phyloP scores from a whole-genome alignment of 2,888 invertebrate species.

The Linnaemya tessellans region DNA sequence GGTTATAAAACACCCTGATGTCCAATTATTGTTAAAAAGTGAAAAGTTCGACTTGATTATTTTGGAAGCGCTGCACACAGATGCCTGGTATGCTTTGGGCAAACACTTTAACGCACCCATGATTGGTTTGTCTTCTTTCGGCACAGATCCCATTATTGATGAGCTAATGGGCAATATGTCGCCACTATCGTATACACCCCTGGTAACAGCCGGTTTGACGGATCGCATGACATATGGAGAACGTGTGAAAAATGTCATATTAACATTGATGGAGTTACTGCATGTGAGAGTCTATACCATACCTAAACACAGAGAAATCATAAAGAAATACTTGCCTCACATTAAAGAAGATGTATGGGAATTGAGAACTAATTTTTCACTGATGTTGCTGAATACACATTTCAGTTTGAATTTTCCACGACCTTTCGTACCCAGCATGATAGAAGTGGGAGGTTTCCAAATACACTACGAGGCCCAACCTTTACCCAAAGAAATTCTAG shows the following conservation, averaged over 20 bases:
- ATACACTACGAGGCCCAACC: conserved; percentile 76
- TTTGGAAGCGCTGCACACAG: conserved; percentile 78
- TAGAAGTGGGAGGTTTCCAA: conserved; percentile 82
- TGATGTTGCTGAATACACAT: conserved; percentile 80
- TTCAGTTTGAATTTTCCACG: conserved; percentile 79
- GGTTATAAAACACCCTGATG: conserved; percentile 67
- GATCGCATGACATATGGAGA: conserved; percentile 81
- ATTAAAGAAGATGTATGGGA: conserved; percentile 75
- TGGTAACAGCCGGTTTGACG: conserved; percentile 74
- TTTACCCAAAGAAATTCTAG: conserved; percentile 79
- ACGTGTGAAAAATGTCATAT: conserved; percentile 78
- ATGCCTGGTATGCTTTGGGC: conserved; percentile 79
- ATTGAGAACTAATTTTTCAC: conserved; percentile 75
- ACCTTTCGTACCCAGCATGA: conserved; percentile 81
- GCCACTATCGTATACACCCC: conserved; percentile 79
- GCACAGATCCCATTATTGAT: conserved; percentile 74
- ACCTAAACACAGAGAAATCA: conserved; percentile 55
- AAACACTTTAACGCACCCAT: conserved; percentile 79
- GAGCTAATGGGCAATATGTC: conserved; percentile 76
- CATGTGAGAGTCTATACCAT: conserved; percentile 35
- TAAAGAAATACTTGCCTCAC: conserved; percentile 72
- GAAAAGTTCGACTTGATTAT: conserved; percentile 80
- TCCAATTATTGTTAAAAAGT: conserved; percentile 76
- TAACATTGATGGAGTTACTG: conserved; percentile 28
- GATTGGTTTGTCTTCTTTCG: conserved; percentile 75